A percentile compares a stretch with the other conserved stretches of the same genome.
Conservation (phyloP, 2,797 vertebrate genomes). For the Graptemys geographica region DNA sequence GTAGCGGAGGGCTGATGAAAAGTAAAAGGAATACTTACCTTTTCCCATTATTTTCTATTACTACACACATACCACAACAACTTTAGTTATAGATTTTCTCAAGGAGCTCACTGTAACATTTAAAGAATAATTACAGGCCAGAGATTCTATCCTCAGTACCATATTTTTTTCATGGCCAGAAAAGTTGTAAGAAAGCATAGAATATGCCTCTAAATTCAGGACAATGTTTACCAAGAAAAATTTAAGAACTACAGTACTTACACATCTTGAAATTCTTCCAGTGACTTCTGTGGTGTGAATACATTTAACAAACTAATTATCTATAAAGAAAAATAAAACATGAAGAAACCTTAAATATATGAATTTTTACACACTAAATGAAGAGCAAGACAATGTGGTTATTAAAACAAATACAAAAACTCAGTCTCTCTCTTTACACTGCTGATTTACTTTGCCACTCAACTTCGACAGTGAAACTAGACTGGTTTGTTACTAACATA, state of each 20-base stretch:
- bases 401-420: background rate
- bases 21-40: background rate
- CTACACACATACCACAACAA: background rate
- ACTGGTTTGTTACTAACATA: background rate
- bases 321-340: slow-evolving; percentile 81
- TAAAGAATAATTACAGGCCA: background rate
- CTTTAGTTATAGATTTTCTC: background rate
- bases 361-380: background rate
- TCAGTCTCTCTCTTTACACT: background rate
- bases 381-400: background rate
- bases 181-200: background rate
- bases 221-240: slow-evolving; percentile 19
- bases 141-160: background rate
- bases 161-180: background rate
- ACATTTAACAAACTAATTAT: slow-evolving; percentile 98
- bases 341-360: background rate
- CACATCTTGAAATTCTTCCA: slow-evolving; percentile 99
- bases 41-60: background rate
- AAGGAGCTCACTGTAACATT: background rate
- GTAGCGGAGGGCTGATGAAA: background rate
- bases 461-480: background rate
- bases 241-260: slow-evolving; percentile 83
- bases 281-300: slow-evolving; percentile 97
- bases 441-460: background rate
- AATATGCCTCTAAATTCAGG: background rate